phyloP scores from a whole-genome alignment of 2,888 invertebrate species.

The Drosophila meridiana region DNA sequence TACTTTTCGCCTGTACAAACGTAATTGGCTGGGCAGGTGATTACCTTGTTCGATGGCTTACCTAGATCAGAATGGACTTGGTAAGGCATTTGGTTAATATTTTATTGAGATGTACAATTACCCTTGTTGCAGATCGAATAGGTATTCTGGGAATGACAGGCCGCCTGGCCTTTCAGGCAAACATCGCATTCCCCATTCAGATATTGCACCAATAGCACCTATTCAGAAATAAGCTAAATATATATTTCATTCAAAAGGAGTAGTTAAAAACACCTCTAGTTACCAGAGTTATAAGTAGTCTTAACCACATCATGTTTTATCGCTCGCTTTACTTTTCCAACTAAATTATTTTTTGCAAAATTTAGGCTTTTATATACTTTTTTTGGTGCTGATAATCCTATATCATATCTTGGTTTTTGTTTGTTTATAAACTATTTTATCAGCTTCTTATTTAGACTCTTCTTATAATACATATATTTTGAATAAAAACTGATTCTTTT shows the following conservation, averaged over 20 bases:
- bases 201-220: slow-evolving; percentile 43
- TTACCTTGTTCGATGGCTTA: slow-evolving; percentile 18
- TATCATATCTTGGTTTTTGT: slow-evolving; percentile 28
- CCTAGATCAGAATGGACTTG: slow-evolving; percentile 20
- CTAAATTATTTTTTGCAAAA: slow-evolving; percentile 19
- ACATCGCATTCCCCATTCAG: slow-evolving; percentile 51
- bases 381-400: slow-evolving; percentile 14
- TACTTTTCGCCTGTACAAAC: slow-evolving; percentile 60
- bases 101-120: slow-evolving; percentile 2
- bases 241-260: too few species aligned
- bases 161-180: slow-evolving; percentile 45
- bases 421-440: slow-evolving; percentile 2
- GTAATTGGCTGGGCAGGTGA: slow-evolving; percentile 45
- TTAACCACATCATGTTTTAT: slow-evolving; percentile 47
- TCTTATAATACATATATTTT: not conserved
- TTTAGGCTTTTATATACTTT: slow-evolving; percentile 23
- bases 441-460: not conserved
- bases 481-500: not conserved
- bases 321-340: slow-evolving; percentile 14
- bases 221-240: not conserved
- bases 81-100: not conserved
- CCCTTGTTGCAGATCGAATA: slow-evolving; percentile 58
- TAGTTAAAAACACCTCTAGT: slow-evolving; percentile 9
- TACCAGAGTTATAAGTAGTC: slow-evolving; percentile 52
- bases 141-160: slow-evolving; percentile 56